Evolutionary conservation across 2,888 invertebrate genomes (phyloP), one percentile per base, ranked within the genome.

Genomic region (Parnassius orleans): DNA sequence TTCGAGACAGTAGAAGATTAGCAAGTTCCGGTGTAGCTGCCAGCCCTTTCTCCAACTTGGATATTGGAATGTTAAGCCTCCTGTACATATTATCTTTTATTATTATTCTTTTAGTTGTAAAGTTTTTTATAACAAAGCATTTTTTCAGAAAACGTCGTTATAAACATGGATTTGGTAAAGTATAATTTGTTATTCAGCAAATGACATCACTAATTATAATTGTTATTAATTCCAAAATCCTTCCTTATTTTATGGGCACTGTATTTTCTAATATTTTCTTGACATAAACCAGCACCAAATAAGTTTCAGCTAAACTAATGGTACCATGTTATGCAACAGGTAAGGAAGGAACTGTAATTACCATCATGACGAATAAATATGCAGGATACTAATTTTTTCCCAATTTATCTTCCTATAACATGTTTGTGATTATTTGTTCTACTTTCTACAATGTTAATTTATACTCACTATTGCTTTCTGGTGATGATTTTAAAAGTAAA

Each of bases 51-150:
- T 94, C 93, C 73, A 87, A 92, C 76, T 89, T 94, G 82, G 96
- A 96, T 83, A 94, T 96, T 81, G 94, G 95, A 79, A 93, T 96
- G 88, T 94, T 95, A 83, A 94, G 96, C 84, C 87, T 95, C 70
- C 90, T 96, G 75, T 96, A 96, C 87, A 90, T 95, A 75, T 93
- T 94, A 79, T 96, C 96, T 80, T 94, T 95, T 76, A 83, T 93
- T 73, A 94, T 96, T 83, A 93, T 97, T 81, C 91, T 95, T 72
- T 79, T 96, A 77, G 95, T 96, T 68, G 94, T 96, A 76, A 93
- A 95, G 77, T 93, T 95, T 83, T 96, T 97, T 83, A 92, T 95
- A 71, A 93, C 94, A 72, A 93, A 93, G 80, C 93, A 94, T 73
- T 87, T 89, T 71, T 95, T 95, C 83, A 94, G 94, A 78, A 96